Evolutionary conservation across 2,888 invertebrate genomes (phyloP), one percentile per base, ranked within the genome.

Genomic region (Chalcis sispes): DNA sequence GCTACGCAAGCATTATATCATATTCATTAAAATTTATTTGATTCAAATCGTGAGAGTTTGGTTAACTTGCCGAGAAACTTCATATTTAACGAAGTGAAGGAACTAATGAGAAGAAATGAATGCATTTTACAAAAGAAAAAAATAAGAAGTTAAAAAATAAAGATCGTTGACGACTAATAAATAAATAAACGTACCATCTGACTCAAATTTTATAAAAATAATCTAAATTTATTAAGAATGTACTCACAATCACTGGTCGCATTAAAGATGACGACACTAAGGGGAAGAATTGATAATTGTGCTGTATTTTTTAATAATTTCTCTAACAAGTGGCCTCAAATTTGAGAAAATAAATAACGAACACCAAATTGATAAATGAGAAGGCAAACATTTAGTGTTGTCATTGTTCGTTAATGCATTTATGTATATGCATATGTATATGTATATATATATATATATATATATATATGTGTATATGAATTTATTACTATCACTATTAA

Each of bases 21-120:
- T 64, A 56, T 25, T 54, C 27, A 42, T 46, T 61, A 2, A 46
- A 70, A 67, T 76, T 72, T 66, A 59, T 66, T 65, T 72, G 81
- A 86, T 87, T 86, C 86, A 84, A 85, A 84, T 86, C 84, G 87
- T 85, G 87, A 85, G 87, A 88, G 87, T 86, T 84, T 72, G 77
- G 77, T 79, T 76, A 71, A 77, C 42, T 58, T 56, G 50, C n/a
- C 50, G 58, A 72, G 2, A n/a, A 64, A 62, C 54, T 61, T 52
- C 36, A 20, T 32, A 7, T 29, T 75, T 61, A 15, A 54, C 42
- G 61, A 71, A 27, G 56, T 50, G 20, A 25, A 40, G 20, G 40
- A 70, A 64, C 56, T 23, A 20, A 67, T 20, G 8, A 29, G 40
- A 4, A 42, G 13, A 50, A 64, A 20, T 29, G 42, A 65, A 58